A percentile compares a stretch with the other conserved stretches of the same genome.
These are phyloP conservation scores for Elaphurus davidianus DNA, from an alignment of 2,113 vertebrate genomes.

Conservation along the genomic window DNA sequence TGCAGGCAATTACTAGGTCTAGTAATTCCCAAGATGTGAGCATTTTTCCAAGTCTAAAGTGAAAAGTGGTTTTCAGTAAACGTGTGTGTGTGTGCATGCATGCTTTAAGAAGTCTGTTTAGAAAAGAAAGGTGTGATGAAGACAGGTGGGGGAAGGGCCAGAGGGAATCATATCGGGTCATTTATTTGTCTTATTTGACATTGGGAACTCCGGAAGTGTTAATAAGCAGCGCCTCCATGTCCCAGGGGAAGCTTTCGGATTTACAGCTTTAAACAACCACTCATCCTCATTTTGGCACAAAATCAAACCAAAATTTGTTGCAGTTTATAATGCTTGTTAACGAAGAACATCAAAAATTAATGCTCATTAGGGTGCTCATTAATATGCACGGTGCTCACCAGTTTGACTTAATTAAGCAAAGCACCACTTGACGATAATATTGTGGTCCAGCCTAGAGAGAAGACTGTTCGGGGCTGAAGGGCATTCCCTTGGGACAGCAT, in stretches of 20 bases:
- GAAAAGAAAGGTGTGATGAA: background rate
- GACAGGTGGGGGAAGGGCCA: background rate
- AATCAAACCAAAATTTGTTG: constrained; percentile 85
- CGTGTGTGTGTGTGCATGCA: background rate
- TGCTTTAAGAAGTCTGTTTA: background rate
- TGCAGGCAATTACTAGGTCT: constrained; percentile 73
- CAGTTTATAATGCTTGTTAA: constrained; percentile 85
- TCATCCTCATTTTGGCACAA: constrained; percentile 80
- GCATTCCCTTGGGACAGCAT: constrained; percentile 47
- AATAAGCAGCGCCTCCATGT: constrained; percentile 58
- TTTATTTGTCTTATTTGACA: constrained; percentile 74
- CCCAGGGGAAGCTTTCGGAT: constrained; percentile 61
- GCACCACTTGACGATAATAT: constrained; percentile 70
- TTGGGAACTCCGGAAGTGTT: constrained; percentile 60
- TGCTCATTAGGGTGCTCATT: constrained; percentile 84
- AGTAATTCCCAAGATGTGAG: constrained; percentile 64
- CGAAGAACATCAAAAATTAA: constrained; percentile 87
- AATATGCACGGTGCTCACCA: constrained; percentile 81
- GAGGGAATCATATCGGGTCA: constrained; percentile 8
- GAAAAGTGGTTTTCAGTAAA: constrained; percentile 55
- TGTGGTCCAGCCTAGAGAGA: constrained; percentile 61
- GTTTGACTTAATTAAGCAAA: constrained; percentile 85
- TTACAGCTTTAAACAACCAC: constrained; percentile 42
- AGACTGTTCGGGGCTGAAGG: constrained; percentile 43
- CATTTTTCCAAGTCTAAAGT: constrained; percentile 46